A percentile compares a stretch with the other conserved stretches of the same genome.
Conservation (phyloP, 2,797 vertebrate species). For the Acridotheres tristis region DNA sequence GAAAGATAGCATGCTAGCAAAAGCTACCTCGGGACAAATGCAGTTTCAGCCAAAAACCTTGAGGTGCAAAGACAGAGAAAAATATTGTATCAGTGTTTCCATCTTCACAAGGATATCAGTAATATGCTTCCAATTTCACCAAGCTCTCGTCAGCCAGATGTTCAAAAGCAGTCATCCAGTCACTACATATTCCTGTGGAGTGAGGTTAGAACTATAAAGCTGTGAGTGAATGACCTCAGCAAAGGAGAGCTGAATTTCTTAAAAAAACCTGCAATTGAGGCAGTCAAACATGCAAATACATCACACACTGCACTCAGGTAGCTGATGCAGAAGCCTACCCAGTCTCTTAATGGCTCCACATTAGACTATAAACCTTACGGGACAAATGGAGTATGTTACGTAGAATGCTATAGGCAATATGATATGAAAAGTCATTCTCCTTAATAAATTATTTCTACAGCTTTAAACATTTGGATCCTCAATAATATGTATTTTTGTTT, state of each 20-base stretch:
- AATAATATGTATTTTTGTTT: background rate
- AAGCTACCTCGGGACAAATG: background rate
- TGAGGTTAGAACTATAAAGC: background rate
- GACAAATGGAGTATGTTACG: background rate
- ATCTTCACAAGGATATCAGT: background rate
- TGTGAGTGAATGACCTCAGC: background rate
- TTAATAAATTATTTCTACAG: background rate
- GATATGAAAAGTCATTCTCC: background rate
- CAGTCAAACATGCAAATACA: background rate
- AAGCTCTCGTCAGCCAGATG: background rate
- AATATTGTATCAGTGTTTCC: background rate
- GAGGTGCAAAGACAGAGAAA: background rate
- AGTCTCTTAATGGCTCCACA: background rate
- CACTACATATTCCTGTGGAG: background rate
- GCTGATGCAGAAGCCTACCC: background rate
- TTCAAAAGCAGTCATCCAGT: background rate
- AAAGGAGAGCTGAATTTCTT: background rate
- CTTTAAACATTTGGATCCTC: background rate
- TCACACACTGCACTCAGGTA: background rate
- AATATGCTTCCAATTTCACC: background rate
- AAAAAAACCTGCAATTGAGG: background rate
- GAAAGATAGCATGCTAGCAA: background rate
- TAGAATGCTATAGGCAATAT: background rate
- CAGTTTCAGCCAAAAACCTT: background rate
- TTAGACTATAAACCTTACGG: background rate